Conservation (phyloP, 1,140 invertebrate species). For the Cydia fagiglandana region DNA sequence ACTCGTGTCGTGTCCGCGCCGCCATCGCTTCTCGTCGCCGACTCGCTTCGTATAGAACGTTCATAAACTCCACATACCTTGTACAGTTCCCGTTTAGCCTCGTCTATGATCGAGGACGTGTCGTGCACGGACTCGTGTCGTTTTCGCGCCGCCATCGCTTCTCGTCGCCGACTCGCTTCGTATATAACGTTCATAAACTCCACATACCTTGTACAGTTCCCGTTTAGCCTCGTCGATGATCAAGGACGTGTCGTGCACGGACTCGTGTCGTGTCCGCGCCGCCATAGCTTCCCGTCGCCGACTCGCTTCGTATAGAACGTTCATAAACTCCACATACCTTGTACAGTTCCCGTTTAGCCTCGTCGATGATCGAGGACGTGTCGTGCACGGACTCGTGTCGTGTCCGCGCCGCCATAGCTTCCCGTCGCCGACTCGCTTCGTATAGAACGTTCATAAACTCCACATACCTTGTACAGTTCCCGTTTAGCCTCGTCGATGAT, state of each 20-base stretch:
- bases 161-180: slow-evolving; percentile 68
- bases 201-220: no score
- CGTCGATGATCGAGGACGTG: no score
- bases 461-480: slow-evolving; percentile 75
- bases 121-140: slow-evolving; percentile 64
- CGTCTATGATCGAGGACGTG: slow-evolving; percentile 70
- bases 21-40: slow-evolving; percentile 39
- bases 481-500: slow-evolving; percentile 79
- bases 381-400: no score
- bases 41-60: slow-evolving; percentile 86
- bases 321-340: no score
- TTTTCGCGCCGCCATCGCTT: slow-evolving; percentile 49
- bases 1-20: slow-evolving; percentile 61
- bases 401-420: no score
- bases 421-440: no score
- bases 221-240: no score
- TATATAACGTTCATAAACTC: slow-evolving; percentile 85
- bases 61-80: slow-evolving; percentile 69
- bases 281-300: no score
- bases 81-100: slow-evolving; percentile 79
- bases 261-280: no score
- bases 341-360: no score
- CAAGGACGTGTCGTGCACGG: no score
- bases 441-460: background rate
- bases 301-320: no score